Conservation (phyloP, 2,888 invertebrate genomes). For the Silvanus unidentatus region DNA sequence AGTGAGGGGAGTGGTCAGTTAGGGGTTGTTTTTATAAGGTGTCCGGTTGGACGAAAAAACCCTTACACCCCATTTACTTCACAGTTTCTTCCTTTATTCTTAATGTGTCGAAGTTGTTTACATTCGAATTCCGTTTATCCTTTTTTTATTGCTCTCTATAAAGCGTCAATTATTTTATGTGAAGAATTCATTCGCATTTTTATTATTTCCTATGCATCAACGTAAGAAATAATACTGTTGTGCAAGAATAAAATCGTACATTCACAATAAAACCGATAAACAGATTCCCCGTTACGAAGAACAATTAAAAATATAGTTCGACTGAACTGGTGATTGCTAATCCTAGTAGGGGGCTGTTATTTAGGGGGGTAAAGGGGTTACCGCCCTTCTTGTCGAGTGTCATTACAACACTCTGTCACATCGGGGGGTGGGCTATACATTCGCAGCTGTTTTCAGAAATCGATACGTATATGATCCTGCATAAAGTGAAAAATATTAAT, state of each 20-base stretch:
- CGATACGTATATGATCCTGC: slow-evolving; percentile 20
- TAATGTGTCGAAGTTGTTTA: not conserved
- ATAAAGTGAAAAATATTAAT: not conserved
- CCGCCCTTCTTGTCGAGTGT: slow-evolving; percentile 37
- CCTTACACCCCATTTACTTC: slow-evolving; percentile 10
- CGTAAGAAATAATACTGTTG: not conserved
- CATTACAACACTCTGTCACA: slow-evolving; percentile 42
- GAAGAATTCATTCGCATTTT: not conserved
- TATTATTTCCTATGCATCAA: not conserved
- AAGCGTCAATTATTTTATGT: too few species aligned
- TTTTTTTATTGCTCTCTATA: not conserved
- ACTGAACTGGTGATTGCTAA: slow-evolving; percentile 31
- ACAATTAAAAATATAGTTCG: slow-evolving; percentile 31
- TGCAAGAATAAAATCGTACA: not conserved
- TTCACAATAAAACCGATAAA: slow-evolving; percentile 22
- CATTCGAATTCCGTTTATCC: not conserved
- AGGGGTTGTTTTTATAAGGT: slow-evolving; percentile 29
- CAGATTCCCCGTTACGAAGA: slow-evolving; percentile 28
- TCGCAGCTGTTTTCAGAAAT: slow-evolving; percentile 31
- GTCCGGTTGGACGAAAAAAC: slow-evolving; percentile 34
- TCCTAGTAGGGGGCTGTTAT: slow-evolving; percentile 37
- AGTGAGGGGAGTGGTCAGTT: slow-evolving; percentile 43
- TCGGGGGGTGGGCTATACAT: slow-evolving; percentile 34
- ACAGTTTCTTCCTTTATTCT: too few species aligned
- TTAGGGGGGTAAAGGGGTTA: slow-evolving; percentile 33